Conservation (phyloP, 2,888 invertebrate species). For the Sphaerophoria rueppellii region DNA sequence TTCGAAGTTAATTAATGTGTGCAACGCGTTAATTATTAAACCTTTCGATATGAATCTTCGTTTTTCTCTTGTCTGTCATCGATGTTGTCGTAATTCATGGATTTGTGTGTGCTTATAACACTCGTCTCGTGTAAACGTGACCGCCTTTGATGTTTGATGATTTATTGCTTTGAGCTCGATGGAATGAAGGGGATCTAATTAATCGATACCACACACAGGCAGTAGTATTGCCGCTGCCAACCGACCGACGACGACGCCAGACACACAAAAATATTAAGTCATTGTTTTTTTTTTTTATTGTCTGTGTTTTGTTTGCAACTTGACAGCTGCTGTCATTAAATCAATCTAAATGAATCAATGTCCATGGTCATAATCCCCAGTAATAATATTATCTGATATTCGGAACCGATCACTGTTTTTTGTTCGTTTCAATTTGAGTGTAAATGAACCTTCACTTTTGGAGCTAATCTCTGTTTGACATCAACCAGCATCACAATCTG, state of each 20-base stretch:
- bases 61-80: background rate
- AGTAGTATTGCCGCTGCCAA: no score
- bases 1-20: slow-evolving; percentile 50
- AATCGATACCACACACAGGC: slow-evolving; percentile 55
- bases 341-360: slow-evolving; percentile 45
- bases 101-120: slow-evolving; percentile 34
- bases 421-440: background rate
- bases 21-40: slow-evolving; percentile 65
- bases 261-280: slow-evolving; percentile 16
- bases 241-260: background rate
- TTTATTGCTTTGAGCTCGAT: slow-evolving; percentile 56
- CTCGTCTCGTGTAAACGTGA: slow-evolving; percentile 29
- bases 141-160: slow-evolving; percentile 62
- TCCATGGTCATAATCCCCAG: background rate
- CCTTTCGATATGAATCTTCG: slow-evolving; percentile 62
- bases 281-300: background rate
- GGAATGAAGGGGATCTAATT: slow-evolving; percentile 28
- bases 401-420: background rate
- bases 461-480: slow-evolving; percentile 5
- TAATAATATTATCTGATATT: background rate
- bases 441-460: background rate
- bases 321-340: slow-evolving; percentile 55
- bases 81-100: background rate
- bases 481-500: background rate
- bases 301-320: background rate